Conservation (phyloP, 2,113 vertebrate genomes). For the Chlorocebus sabaeus region DNA sequence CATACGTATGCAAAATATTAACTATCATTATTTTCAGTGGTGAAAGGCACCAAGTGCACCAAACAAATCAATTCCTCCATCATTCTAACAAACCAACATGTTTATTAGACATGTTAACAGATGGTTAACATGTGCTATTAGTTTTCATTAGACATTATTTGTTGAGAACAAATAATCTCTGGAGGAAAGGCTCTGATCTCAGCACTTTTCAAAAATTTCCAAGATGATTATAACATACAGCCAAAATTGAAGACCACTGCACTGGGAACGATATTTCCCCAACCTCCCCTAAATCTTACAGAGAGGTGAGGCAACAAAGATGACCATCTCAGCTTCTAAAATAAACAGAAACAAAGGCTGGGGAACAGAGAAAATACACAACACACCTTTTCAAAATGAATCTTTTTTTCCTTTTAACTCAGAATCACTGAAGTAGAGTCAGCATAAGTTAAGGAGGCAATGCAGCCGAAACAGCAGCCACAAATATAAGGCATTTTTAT, state of each 20-base stretch:
- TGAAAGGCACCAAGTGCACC: neutral
- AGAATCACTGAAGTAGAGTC: neutral
- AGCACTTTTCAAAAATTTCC: neutral
- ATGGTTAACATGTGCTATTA: neutral
- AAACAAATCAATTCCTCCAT: neutral
- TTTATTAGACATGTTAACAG: neutral
- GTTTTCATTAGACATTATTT: neutral
- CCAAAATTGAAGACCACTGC: neutral
- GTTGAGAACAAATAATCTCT: neutral
- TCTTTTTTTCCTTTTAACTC: neutral
- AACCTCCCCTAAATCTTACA: neutral
- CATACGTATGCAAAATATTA: neutral
- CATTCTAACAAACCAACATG: neutral
- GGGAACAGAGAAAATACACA: neutral
- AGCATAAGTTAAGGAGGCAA: neutral
- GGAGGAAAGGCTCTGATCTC: neutral
- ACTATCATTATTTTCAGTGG: neutral
- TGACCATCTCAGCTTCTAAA: neutral
- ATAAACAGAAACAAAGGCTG: neutral
- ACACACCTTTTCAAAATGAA: neutral
- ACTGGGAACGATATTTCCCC: neutral
- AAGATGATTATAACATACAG: neutral
- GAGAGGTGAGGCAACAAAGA: neutral
- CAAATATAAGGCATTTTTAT: neutral
- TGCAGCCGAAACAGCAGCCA: neutral